A percentile compares a stretch with the other conserved stretches of the same genome.
These are phyloP conservation scores for Portunus trituberculatus DNA, from an alignment of 1,140 invertebrate species.

Conservation along the genomic window DNA sequence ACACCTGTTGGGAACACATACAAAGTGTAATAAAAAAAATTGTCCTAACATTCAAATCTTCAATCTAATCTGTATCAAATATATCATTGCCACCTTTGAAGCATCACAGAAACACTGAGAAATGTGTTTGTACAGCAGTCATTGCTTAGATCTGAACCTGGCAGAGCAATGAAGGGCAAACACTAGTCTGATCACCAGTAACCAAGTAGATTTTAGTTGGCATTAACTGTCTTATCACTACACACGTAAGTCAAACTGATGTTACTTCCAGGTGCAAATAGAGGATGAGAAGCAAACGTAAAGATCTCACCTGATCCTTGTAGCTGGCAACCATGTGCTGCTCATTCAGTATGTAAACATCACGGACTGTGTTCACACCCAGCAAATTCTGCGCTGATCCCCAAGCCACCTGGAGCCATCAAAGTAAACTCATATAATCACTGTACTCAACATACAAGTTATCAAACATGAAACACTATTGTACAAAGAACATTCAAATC, in stretches of 20 bases:
- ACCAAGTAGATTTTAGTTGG: too few relatives aligned
- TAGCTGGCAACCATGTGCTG: conserved; percentile 90
- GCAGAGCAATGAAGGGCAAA: too few relatives aligned
- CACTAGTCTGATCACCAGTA: too few relatives aligned
- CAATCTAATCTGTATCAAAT: too few relatives aligned
- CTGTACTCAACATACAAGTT: neutral
- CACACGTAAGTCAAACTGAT: too few relatives aligned
- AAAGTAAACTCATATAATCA: neutral
- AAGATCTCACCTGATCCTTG: conserved; percentile 83
- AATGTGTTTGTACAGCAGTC: too few relatives aligned
- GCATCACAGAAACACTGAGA: too few relatives aligned
- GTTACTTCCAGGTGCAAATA: neutral
- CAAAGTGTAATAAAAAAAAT: too few relatives aligned
- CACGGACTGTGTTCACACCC: conserved; percentile 91
- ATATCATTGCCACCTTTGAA: too few relatives aligned
- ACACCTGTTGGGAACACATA: conserved; percentile 81
- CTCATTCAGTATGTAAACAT: conserved; percentile 92
- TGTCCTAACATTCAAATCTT: too few relatives aligned
- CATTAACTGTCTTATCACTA: too few relatives aligned
- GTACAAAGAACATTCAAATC: conserved; percentile 3
- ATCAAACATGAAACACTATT: neutral
- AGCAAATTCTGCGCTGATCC: conserved; percentile 83
- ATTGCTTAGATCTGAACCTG: too few relatives aligned
- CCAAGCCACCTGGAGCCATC: conserved; percentile 78
- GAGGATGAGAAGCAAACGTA: neutral